A percentile compares a stretch with the other conserved stretches of the same genome.
Conservation (phyloP, 2,888 invertebrate genomes). For the Eupithecia abbreviata region DNA sequence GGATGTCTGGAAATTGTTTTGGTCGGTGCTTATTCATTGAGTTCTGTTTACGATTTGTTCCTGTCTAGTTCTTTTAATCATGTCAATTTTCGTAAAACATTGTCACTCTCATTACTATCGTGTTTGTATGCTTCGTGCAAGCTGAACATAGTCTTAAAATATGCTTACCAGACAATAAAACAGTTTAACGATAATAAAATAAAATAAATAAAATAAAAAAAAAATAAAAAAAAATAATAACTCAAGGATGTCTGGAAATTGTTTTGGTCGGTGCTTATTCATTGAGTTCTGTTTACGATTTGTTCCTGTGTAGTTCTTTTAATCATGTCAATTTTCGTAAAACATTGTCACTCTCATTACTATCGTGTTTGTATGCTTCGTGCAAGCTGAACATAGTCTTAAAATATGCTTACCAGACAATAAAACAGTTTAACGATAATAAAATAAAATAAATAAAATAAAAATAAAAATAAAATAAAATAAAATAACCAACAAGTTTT, state of each 20-base stretch:
- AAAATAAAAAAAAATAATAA: too few relatives aligned
- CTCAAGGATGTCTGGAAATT: constrained; percentile 70
- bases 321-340: not conserved
- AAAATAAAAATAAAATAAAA: too few relatives aligned
- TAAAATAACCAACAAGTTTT: too few relatives aligned
- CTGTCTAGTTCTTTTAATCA: constrained; percentile 52
- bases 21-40: constrained; percentile 78
- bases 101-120: not conserved
- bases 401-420: constrained; percentile 2
- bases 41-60: constrained; percentile 77
- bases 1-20: constrained; percentile 74
- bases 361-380: not conserved
- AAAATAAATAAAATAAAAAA: too few relatives aligned
- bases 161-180: constrained; percentile 10
- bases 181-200: constrained; percentile 11
- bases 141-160: not conserved
- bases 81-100: not conserved
- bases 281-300: constrained; percentile 77
- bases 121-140: not conserved
- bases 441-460: too few relatives aligned
- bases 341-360: not conserved
- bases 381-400: not conserved
- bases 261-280: constrained; percentile 77
- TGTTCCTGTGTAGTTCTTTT: constrained; percentile 65
- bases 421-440: constrained; percentile 12